Conservation (phyloP, 2,113 vertebrate species). For the Myiopsitta monachus region DNA sequence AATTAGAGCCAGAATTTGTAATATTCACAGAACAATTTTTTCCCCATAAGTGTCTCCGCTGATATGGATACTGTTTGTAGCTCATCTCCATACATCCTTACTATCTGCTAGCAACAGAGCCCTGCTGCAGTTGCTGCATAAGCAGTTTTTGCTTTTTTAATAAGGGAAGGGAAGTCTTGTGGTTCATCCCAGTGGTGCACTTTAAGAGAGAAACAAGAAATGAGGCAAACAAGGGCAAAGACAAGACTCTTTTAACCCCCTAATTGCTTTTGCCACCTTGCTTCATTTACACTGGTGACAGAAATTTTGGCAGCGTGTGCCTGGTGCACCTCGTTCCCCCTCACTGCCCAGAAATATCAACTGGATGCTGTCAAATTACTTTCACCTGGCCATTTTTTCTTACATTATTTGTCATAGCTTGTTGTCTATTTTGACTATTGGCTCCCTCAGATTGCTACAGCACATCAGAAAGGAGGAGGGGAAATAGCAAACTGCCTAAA, state of each 20-base stretch:
- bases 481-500: background rate
- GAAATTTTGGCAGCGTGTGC: background rate
- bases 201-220: conserved; percentile 65
- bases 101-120: conserved; percentile 68
- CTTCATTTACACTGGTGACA: background rate
- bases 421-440: background rate
- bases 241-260: conserved; percentile 62
- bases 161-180: conserved; percentile 64
- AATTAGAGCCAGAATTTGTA: conserved; percentile 58
- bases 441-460: background rate
- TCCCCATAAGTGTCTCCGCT: conserved; percentile 1
- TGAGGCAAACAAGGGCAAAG: conserved; percentile 43
- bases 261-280: background rate
- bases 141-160: conserved; percentile 79
- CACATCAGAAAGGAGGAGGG: background rate
- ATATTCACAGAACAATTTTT: conserved; percentile 57
- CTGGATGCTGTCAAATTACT: background rate
- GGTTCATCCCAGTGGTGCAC: conserved; percentile 71
- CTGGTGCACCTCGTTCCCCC: background rate
- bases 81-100: conserved; percentile 47
- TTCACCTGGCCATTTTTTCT: background rate
- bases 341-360: background rate
- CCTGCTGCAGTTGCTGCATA: conserved; percentile 78
- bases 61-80: conserved; percentile 30
- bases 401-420: background rate